A percentile compares a stretch with the other conserved stretches of the same genome.
These are phyloP conservation scores for Piprites chloris DNA, from an alignment of 2,113 vertebrate species.

Conservation along the genomic window DNA sequence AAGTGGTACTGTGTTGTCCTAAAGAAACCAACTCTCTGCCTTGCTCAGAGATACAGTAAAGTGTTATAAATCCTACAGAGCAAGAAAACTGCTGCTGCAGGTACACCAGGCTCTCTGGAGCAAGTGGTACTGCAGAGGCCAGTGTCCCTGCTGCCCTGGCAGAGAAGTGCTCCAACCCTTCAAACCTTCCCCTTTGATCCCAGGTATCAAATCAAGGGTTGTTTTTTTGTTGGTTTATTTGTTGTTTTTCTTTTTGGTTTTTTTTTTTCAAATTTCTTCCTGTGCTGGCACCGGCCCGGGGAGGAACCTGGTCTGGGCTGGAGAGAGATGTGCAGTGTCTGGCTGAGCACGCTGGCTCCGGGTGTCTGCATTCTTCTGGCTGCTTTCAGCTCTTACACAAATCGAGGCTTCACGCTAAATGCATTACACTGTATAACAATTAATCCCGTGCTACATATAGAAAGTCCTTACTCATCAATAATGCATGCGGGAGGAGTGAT, in stretches of 20 bases:
- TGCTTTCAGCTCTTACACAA: conserved; percentile 54
- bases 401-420: conserved; percentile 68
- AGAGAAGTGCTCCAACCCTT: background rate
- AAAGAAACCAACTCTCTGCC: background rate
- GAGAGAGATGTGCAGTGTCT: conserved; percentile 20
- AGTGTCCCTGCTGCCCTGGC: background rate
- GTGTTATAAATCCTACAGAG: background rate
- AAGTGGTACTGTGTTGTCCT: background rate
- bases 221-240: no score
- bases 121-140: background rate
- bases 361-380: conserved; percentile 39
- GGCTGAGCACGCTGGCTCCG: background rate
- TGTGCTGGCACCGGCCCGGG: background rate
- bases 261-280: background rate
- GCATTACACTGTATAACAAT: conserved; percentile 59
- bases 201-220: background rate
- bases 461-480: conserved; percentile 73
- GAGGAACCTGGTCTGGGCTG: conserved; percentile 7
- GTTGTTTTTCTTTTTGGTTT: background rate
- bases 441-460: conserved; percentile 67
- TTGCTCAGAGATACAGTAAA: background rate
- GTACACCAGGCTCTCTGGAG: background rate
- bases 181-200: background rate
- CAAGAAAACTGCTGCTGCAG: background rate
- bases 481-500: conserved; percentile 63